phyloP scores from a whole-genome alignment of 1,140 invertebrate genomes.

The Macrotrachela quadricornifera region DNA sequence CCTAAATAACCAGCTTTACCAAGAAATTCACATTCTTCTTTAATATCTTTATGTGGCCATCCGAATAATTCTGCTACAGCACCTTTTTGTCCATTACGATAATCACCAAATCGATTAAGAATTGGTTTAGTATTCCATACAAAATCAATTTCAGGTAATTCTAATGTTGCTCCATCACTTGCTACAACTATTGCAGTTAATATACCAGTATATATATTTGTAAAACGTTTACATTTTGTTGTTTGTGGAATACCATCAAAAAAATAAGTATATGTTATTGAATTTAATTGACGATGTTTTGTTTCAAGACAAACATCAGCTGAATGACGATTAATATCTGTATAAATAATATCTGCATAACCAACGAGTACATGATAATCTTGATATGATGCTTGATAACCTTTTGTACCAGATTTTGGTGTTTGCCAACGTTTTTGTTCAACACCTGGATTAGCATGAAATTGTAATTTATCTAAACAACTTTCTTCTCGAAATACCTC shows the following conservation, averaged over 20 bases:
- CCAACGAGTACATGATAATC: conserved; percentile 6
- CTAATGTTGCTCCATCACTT: conserved; percentile 2
- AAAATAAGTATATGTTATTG: not conserved
- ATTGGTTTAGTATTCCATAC: conserved; percentile 1
- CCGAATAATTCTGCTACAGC: conserved; percentile 6
- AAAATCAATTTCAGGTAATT: conserved; percentile 1
- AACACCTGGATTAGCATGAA: conserved; percentile 1
- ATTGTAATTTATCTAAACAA: not conserved
- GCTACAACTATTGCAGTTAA: not conserved
- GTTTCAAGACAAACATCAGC: conserved; percentile 6
- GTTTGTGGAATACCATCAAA: conserved; percentile 2
- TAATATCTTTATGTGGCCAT: conserved; percentile 7
- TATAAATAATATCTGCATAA: conserved; percentile 7
- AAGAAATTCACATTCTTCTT: conserved; percentile 8
- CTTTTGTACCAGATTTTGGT: conserved; percentile 2
- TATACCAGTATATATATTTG: not conserved
- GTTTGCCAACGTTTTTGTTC: conserved; percentile 6
- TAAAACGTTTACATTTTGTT: conserved; percentile 1
- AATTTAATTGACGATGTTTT: not conserved
- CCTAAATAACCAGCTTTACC: conserved; percentile 9
- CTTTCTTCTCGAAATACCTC: conserved; percentile 5
- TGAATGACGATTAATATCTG: not conserved
- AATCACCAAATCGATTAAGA: not conserved
- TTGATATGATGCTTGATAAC: conserved; percentile 5
- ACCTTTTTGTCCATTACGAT: conserved; percentile 7